Base-by-base conservation (phyloP, 2,113 vertebrate genomes). In the Peromyscus californicus region DNA sequence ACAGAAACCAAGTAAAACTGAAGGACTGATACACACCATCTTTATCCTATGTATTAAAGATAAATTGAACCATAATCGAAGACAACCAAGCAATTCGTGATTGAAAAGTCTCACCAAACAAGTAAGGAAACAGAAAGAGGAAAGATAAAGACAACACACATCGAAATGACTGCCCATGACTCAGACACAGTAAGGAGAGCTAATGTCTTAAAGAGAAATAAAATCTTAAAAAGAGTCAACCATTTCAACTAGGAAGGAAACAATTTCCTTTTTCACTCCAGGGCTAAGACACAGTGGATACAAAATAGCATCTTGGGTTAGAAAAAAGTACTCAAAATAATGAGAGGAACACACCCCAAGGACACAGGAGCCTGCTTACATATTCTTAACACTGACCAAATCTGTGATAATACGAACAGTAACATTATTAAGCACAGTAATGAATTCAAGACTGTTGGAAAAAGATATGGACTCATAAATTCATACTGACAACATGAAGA, bases 221-320 rank as follows among this genome's bases (percentile, higher is more conserved):
- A 17, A 89, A 63, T 80, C 10, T 93, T 82, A 65, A 57, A 83
- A 94, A 96, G 26, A 90, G 45, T 67, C 36, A 94, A 87, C 24
- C 24, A 9, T 82, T 95, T 87, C 65, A 79, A 80, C 91, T 69
- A 75, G 54, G 7, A 88, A 51, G 9, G 83, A 90, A 78, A 57
- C 6, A 51, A 65, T 84, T 61, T 79, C 3, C 67, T 80, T 80
- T 90, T 54, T 89, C 72, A 79, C 79, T n/a, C 12, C 19, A 89
- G 61, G 33, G 42, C 11, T 24, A 93, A 80, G 39, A 48, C 5
- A 96, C 17, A 19, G 9, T 57, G 75, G 48, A 94, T 74, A 86
- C 72, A 89, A 80, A 96, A 91, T 67, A 33, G 61, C 31, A 85
- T 76, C 29, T 76, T 80, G 21, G 57, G 31, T 33, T 42, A 74